Percentiles rank a stretch among this genome's conserved stretches.
Evolutionary conservation across 2,797 vertebrate genomes (phyloP).

Genomic region (Hippoglossus hippoglossus): DNA sequence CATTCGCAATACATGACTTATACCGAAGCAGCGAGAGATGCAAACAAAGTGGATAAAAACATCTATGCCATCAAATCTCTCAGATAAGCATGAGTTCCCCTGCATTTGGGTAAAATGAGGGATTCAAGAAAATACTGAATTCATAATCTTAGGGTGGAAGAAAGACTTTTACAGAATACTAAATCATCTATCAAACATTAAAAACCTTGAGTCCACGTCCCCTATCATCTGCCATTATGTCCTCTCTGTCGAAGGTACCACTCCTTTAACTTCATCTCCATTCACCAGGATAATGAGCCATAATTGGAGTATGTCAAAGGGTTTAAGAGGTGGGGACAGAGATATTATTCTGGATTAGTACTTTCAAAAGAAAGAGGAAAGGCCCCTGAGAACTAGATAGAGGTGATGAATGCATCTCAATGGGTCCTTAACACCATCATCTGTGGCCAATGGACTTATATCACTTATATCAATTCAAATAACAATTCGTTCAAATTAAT

Average conservation of each 20-base stretch:
- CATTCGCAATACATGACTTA: constrained; percentile 59
- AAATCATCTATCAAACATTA: constrained; percentile 58
- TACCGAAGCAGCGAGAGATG: constrained; percentile 17
- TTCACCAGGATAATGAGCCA: constrained; percentile 73
- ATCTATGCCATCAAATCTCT: not conserved
- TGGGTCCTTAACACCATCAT: constrained; percentile 67
- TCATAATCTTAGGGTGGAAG: constrained; percentile 51
- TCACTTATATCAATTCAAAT: not conserved
- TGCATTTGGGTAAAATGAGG: not conserved
- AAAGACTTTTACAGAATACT: constrained; percentile 48
- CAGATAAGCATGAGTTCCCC: not conserved
- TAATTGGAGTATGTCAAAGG: constrained; percentile 79
- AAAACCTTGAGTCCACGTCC: constrained; percentile 53
- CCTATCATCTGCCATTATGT: constrained; percentile 68
- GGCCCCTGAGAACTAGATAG: constrained; percentile 65
- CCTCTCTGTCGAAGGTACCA: constrained; percentile 58
- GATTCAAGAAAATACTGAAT: not conserved
- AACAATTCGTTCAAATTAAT: not conserved
- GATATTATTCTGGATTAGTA: constrained; percentile 75
- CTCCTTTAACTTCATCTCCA: constrained; percentile 71
- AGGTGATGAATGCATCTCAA: constrained; percentile 69
- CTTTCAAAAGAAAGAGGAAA: constrained; percentile 59
- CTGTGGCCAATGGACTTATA: constrained; percentile 28
- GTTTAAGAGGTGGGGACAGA: constrained; percentile 65
- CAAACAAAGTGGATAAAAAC: constrained; percentile 48